A percentile compares a stretch with the other conserved stretches of the same genome.
Conservation (phyloP, 2,888 invertebrate species). For the Folsomia manolachei region DNA sequence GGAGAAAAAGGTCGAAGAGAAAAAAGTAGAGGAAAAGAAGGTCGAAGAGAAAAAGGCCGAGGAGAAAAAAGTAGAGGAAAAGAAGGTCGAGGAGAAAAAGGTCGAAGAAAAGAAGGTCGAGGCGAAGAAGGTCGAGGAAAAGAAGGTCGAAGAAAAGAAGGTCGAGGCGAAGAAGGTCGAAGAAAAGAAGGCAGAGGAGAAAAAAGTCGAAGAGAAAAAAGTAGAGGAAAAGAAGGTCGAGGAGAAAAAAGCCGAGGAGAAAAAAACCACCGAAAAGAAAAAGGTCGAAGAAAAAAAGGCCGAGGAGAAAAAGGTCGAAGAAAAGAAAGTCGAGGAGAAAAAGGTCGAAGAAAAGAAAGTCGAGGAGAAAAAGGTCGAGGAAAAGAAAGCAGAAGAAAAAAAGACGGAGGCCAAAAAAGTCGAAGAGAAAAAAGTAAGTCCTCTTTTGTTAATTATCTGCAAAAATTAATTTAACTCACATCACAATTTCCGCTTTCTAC, state of each 20-base stretch:
- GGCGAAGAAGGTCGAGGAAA: conserved; percentile 53
- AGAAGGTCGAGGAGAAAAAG: conserved; percentile 57
- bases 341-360: conserved; percentile 56
- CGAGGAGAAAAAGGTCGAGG: conserved; percentile 24
- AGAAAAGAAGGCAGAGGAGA: conserved; percentile 39
- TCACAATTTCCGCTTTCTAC: too few relatives aligned
- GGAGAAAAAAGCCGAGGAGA: conserved; percentile 46
- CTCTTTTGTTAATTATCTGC: not conserved
- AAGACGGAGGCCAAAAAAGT: conserved; percentile 21
- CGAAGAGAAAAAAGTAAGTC: conserved; percentile 14
- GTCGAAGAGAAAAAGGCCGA: conserved; percentile 18
- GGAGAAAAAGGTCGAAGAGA: conserved; percentile 55
- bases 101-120: conserved; percentile 54
- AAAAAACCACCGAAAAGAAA: conserved; percentile 55
- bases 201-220: conserved; percentile 57
- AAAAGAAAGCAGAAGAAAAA: conserved; percentile 15
- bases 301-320: conserved; percentile 17
- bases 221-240: conserved; percentile 55
- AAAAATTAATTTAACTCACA: too few relatives aligned
- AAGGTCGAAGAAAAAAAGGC: conserved; percentile 48
- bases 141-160: conserved; percentile 47
- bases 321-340: conserved; percentile 56
- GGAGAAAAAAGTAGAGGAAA: conserved; percentile 29
- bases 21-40: conserved; percentile 54
- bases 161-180: not conserved